Evolutionary conservation across 2,113 vertebrate species (phyloP).

Genomic region (Ptychochromis oligacanthus): DNA sequence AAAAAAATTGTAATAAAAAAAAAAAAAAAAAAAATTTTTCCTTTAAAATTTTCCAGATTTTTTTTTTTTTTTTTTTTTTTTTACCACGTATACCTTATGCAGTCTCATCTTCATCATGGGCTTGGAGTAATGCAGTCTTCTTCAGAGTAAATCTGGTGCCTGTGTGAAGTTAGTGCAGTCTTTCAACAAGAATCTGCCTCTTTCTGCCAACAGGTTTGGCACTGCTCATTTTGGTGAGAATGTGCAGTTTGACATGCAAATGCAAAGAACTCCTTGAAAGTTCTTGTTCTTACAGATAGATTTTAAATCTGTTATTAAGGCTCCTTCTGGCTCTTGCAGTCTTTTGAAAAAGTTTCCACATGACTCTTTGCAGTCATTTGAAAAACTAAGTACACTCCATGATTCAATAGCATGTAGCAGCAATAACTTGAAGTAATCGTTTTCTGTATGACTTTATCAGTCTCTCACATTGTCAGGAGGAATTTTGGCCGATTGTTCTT

Average conservation of each 20-base stretch:
- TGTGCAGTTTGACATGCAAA: neutral
- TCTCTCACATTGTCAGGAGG: neutral
- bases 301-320: constrained; percentile 2
- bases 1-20: no score
- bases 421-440: neutral
- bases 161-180: neutral
- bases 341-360: neutral
- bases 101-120: neutral
- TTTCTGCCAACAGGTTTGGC: constrained; percentile 8
- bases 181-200: neutral
- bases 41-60: no score
- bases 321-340: neutral
- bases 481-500: constrained; percentile 1
- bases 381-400: constrained; percentile 3
- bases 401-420: neutral
- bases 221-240: neutral
- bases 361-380: neutral
- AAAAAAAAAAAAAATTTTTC: no score
- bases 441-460: constrained; percentile 2
- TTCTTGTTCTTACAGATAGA: constrained; percentile 1
- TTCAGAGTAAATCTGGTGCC: neutral
- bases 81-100: neutral
- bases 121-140: neutral
- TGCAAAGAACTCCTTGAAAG: neutral
- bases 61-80: no score